A percentile compares a stretch with the other conserved stretches of the same genome.
phyloP scores from a whole-genome alignment of 2,797 vertebrate species.

The Scomberomorus guttatus region DNA sequence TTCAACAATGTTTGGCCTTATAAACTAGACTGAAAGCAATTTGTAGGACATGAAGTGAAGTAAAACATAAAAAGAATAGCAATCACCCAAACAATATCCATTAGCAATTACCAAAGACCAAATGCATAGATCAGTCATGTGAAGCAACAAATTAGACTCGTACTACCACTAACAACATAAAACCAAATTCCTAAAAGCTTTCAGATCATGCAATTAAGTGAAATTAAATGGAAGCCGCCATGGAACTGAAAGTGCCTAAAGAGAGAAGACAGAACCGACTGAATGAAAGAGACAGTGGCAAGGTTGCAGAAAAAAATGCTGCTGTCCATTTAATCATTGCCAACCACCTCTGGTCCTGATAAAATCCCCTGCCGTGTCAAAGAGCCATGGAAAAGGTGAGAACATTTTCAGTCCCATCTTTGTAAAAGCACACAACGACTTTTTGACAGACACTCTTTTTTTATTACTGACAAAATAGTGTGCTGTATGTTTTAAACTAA shows the following conservation, averaged over 20 bases:
- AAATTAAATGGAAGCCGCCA: background rate
- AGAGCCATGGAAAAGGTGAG: background rate
- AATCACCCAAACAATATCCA: background rate
- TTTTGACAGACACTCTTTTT: background rate
- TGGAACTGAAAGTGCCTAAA: background rate
- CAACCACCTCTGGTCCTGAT: background rate
- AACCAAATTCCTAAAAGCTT: no score
- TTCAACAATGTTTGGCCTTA: constrained; percentile 21
- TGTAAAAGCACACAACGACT: background rate
- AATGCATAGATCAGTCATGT: background rate
- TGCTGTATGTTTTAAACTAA: background rate
- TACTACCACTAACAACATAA: no score
- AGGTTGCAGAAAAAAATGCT: background rate
- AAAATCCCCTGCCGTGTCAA: background rate
- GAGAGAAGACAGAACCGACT: background rate
- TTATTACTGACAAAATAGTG: background rate
- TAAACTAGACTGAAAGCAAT: constrained; percentile 8
- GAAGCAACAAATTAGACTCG: no score
- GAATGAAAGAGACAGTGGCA: background rate
- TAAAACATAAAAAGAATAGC: background rate
- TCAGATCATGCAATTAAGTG: no score
- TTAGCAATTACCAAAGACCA: background rate
- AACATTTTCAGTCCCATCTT: background rate
- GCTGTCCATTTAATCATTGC: background rate
- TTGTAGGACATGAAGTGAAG: background rate